Conservation (phyloP, 2,797 vertebrate genomes). For the Phataginus tetradactyla region DNA sequence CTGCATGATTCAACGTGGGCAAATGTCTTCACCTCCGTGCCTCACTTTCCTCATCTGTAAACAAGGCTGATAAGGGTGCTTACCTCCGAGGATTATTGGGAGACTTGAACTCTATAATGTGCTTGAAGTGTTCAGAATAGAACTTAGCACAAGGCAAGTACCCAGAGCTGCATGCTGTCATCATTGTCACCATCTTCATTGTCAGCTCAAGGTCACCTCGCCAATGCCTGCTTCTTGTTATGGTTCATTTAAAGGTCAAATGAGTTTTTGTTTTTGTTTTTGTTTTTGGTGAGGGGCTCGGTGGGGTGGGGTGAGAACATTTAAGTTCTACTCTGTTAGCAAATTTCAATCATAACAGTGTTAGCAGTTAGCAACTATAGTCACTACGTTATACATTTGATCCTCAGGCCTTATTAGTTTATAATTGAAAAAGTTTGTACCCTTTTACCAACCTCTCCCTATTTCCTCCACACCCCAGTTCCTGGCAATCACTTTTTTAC, state of each 20-base stretch:
- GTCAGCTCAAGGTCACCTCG: not conserved
- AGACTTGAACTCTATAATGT: not conserved
- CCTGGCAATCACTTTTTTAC: not conserved
- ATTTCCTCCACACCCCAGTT: no score
- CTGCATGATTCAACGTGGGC: not conserved
- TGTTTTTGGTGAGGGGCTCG: not conserved
- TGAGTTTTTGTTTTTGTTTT: not conserved
- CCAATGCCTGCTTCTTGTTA: not conserved
- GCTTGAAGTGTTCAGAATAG: not conserved
- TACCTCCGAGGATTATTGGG: not conserved
- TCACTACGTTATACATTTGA: not conserved
- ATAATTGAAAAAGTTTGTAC: not conserved
- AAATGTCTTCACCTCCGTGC: not conserved
- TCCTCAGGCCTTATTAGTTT: not conserved
- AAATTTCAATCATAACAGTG: not conserved
- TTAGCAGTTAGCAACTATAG: no score
- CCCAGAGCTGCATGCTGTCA: not conserved
- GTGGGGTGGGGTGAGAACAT: not conserved
- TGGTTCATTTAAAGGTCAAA: not conserved
- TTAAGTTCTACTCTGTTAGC: not conserved
- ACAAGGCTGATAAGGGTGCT: not conserved
- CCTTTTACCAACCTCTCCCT: not conserved
- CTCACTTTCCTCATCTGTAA: slow-evolving; percentile 7
- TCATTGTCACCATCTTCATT: not conserved
- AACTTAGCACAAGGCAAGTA: not conserved